phyloP scores from a whole-genome alignment of 2,888 invertebrate species.

The Aradus depressus region DNA sequence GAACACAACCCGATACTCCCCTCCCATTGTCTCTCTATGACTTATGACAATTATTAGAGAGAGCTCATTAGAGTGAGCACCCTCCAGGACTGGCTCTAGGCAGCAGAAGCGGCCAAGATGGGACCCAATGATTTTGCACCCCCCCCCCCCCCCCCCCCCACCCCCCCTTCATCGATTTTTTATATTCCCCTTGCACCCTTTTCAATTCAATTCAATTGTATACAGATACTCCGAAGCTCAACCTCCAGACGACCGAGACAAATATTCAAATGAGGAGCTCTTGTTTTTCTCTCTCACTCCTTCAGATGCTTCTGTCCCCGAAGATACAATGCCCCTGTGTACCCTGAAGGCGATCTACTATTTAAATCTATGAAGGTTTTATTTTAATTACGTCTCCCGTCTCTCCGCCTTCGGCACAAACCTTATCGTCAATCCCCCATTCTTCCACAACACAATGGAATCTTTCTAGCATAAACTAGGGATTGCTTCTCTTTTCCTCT shows the following conservation, averaged over 20 bases:
- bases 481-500: too few species aligned
- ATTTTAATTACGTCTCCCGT: slow-evolving; percentile 15
- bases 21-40: slow-evolving; percentile 15
- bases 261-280: slow-evolving; percentile 14
- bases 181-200: not conserved
- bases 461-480: too few species aligned
- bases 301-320: too few species aligned
- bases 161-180: slow-evolving; percentile 4
- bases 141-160: not conserved
- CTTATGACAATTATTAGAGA: slow-evolving; percentile 15
- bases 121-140: slow-evolving; percentile 11
- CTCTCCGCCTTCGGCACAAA: not conserved
- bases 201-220: slow-evolving; percentile 16
- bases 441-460: too few species aligned
- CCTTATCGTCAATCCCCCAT: too few species aligned
- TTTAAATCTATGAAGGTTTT: slow-evolving; percentile 16
- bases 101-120: slow-evolving; percentile 10
- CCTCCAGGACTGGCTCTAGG: not conserved
- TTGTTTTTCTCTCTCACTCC: too few species aligned
- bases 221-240: too few species aligned
- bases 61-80: too few species aligned
- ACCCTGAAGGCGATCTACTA: slow-evolving; percentile 10
- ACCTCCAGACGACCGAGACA: not conserved
- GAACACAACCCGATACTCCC: too few species aligned
- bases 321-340: not conserved